Base-by-base conservation (phyloP, 1,140 invertebrate genomes). In the Monomorium pharaonis region DNA sequence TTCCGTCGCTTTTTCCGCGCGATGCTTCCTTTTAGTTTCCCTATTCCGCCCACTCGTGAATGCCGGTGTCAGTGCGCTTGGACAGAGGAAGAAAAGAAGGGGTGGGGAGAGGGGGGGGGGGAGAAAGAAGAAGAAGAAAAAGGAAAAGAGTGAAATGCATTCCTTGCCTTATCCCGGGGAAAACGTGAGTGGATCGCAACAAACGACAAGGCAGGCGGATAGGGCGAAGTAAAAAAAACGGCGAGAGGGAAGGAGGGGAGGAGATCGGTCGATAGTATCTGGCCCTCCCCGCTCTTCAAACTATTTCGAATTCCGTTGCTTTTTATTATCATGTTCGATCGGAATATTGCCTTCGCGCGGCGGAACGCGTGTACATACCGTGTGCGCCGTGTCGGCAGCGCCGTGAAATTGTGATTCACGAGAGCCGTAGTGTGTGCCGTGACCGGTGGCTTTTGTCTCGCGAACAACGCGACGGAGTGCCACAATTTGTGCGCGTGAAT, bases 121-220 rank as follows among this genome's bases (percentile, higher is more conserved):
- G 16, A 42, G 4, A 44, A 6, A 12, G 5, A 44, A 42, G 62
- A n/a, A 27, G 16, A 10, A 30, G 65, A 18, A n/a, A 47, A 37
- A 83, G 86, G 37, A 86, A 85, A 74, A 88, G 75, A 72, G 88
- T 47, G 78, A 84, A 89, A 89, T 69, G 85, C 88, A 84, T 90
- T 89, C 88, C 84, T 51, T 60, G 72, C 63, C 21, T 54, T 62
- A 84, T 87, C 42, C 49, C 21, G 51, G 51, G 72, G 18, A 85
- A 58, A 78, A 81, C 51, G 63, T 67, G 75, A 81, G 76, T 47
- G 72, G 72, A 84, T 77, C 78, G 78, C 67, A 84, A 51, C 58
- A 75, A 76, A 51, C 80, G 74, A 67, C 75, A 60, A 51, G 47
- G 49, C 51, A 42, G 65, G 33, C 30, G n/a, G n/a, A 51, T 6